phyloP scores from a whole-genome alignment of 2,797 vertebrate genomes.

The Fistularia commersonii region DNA sequence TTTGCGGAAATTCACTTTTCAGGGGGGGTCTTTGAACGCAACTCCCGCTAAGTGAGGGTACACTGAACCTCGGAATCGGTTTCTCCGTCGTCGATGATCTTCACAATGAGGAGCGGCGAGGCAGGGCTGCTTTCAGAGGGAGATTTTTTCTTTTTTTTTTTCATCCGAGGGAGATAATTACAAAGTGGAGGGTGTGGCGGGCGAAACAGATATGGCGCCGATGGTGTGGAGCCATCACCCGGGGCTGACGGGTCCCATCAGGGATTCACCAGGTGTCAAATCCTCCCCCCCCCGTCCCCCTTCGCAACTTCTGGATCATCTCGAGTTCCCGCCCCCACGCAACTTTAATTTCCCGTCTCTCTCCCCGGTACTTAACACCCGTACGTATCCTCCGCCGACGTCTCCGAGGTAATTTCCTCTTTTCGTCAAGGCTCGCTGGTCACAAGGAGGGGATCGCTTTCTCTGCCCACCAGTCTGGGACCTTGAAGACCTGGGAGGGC shows the following conservation, averaged over 20 bases:
- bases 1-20: too few species aligned
- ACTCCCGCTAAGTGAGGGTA: too few species aligned
- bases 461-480: constrained; percentile 43
- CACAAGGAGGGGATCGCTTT: constrained; percentile 35
- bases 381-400: constrained; percentile 27
- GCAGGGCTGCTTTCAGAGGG: too few species aligned
- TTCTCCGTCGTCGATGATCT: too few species aligned
- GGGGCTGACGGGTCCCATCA: constrained; percentile 43
- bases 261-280: constrained; percentile 30
- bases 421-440: constrained; percentile 54
- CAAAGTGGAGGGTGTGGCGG: too few species aligned
- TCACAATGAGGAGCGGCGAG: too few species aligned
- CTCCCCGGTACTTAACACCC: constrained; percentile 14
- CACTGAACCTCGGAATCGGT: too few species aligned
- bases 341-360: constrained; percentile 30
- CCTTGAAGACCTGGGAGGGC: constrained; percentile 48
- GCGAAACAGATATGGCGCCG: too few species aligned
- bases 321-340: constrained; percentile 23
- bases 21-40: too few species aligned
- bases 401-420: constrained; percentile 47
- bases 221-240: too few species aligned
- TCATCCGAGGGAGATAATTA: too few species aligned
- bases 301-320: constrained; percentile 34
- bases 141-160: too few species aligned
- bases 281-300: constrained; percentile 11